Percentiles rank a stretch among this genome's conserved stretches.
Evolutionary conservation across 2,888 invertebrate genomes (phyloP).

Genomic region (Troides aeacus): DNA sequence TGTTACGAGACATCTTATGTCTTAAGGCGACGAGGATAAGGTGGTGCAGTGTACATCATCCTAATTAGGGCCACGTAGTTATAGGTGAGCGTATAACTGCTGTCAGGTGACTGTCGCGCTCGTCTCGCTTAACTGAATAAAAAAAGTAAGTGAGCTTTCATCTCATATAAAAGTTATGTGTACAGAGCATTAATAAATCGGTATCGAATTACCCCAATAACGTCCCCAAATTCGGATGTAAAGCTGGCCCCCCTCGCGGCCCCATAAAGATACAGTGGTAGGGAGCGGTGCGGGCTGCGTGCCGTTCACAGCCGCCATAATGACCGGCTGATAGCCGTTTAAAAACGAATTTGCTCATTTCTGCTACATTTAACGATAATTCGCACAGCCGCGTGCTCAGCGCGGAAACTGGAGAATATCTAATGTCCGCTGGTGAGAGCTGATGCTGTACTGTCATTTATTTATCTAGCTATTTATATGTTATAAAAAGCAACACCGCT

Average conservation of each 20-base stretch:
- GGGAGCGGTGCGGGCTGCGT: constrained; percentile 39
- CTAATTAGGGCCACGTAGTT: no score
- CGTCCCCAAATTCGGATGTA: constrained; percentile 26
- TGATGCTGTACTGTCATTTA: not conserved
- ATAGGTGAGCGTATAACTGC: no score
- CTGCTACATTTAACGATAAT: constrained; percentile 78
- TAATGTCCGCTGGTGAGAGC: not conserved
- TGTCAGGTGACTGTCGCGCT: no score
- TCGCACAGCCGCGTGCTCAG: constrained; percentile 33
- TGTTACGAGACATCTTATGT: no score
- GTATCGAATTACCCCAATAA: constrained; percentile 12
- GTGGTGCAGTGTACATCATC: no score
- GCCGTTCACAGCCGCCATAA: constrained; percentile 69
- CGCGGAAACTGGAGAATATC: constrained; percentile 3
- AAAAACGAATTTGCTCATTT: constrained; percentile 82
- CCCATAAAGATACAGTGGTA: constrained; percentile 29
- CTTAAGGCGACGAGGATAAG: no score
- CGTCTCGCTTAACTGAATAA: no score
- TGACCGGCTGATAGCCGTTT: constrained; percentile 80
- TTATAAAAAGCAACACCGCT: no score
- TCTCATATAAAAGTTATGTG: not conserved
- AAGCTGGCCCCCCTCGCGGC: constrained; percentile 4
- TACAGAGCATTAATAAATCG: constrained; percentile 11
- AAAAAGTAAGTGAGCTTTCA: not conserved
- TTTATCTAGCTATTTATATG: no score